phyloP scores from a whole-genome alignment of 2,888 invertebrate species.

The Amorpha juglandis region DNA sequence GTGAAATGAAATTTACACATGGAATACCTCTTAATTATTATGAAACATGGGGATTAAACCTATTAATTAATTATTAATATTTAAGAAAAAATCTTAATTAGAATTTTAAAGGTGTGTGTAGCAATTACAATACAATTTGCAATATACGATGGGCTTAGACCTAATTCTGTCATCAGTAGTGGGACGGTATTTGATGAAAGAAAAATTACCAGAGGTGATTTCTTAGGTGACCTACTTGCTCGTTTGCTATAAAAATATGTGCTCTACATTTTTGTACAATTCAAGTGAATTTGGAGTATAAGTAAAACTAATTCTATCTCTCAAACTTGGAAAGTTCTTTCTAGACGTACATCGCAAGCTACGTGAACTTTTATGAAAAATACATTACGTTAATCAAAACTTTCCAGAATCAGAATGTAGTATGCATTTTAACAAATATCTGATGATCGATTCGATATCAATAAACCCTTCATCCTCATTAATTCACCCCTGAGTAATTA shows the following conservation, averaged over 20 bases:
- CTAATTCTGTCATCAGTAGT: too few species aligned
- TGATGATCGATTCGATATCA: background rate
- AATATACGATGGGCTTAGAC: too few species aligned
- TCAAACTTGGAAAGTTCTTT: constrained; percentile 5
- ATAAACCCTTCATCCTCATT: background rate
- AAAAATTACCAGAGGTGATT: too few species aligned
- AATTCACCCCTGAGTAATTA: background rate
- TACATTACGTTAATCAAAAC: constrained; percentile 13
- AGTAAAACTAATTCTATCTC: background rate
- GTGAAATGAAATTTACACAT: background rate
- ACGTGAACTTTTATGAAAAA: background rate
- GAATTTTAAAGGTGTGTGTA: too few species aligned
- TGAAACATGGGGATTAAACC: too few species aligned
- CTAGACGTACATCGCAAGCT: background rate
- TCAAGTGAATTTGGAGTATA: background rate
- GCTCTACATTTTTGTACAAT: background rate
- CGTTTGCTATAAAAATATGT: background rate
- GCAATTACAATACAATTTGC: too few species aligned
- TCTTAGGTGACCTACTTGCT: background rate
- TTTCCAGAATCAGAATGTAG: background rate
- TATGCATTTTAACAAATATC: background rate
- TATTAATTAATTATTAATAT: too few species aligned
- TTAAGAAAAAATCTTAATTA: too few species aligned
- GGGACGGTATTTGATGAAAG: too few species aligned
- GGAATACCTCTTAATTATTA: background rate